Conservation (phyloP, 2,888 invertebrate species). For the Lissocephala sabroskyi region DNA sequence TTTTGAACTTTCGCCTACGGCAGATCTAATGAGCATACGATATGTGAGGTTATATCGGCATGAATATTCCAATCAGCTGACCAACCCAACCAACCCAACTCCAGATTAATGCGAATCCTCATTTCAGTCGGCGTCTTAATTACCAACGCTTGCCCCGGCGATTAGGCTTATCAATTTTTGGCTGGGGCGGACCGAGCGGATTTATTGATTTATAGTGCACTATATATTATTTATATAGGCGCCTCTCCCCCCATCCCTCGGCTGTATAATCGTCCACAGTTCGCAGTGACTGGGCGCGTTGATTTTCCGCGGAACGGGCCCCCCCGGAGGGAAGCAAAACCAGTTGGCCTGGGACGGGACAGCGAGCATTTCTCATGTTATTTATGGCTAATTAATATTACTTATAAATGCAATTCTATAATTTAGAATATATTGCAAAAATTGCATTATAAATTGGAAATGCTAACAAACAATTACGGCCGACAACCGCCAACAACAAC, state of each 20-base stretch:
- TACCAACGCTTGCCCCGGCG: slow-evolving; percentile 55
- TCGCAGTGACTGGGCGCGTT: slow-evolving; percentile 10
- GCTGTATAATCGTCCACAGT: slow-evolving; percentile 32
- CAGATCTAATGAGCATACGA: slow-evolving; percentile 57
- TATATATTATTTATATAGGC: slow-evolving; percentile 54
- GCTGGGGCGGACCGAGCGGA: background rate
- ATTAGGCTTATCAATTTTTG: slow-evolving; percentile 52
- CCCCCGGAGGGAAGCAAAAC: slow-evolving; percentile 18
- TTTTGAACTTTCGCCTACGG: slow-evolving; percentile 57
- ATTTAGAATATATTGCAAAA: slow-evolving; percentile 52
- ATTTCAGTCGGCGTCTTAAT: slow-evolving; percentile 52
- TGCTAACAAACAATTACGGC: slow-evolving; percentile 37
- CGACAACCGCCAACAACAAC: background rate
- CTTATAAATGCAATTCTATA: slow-evolving; percentile 62
- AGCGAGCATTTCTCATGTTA: slow-evolving; percentile 47
- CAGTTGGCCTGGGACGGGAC: slow-evolving; percentile 25
- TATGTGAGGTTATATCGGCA: slow-evolving; percentile 20
- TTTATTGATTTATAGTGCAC: slow-evolving; percentile 49
- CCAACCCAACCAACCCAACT: background rate
- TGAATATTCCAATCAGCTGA: slow-evolving; percentile 3
- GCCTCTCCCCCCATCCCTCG: too few species aligned
- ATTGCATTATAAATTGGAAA: background rate
- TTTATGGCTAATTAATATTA: slow-evolving; percentile 63
- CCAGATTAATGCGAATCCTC: background rate
- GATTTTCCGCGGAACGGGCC: too few species aligned